Base-by-base conservation (phyloP, 1,140 invertebrate species). In the Armadillidium nasatum region DNA sequence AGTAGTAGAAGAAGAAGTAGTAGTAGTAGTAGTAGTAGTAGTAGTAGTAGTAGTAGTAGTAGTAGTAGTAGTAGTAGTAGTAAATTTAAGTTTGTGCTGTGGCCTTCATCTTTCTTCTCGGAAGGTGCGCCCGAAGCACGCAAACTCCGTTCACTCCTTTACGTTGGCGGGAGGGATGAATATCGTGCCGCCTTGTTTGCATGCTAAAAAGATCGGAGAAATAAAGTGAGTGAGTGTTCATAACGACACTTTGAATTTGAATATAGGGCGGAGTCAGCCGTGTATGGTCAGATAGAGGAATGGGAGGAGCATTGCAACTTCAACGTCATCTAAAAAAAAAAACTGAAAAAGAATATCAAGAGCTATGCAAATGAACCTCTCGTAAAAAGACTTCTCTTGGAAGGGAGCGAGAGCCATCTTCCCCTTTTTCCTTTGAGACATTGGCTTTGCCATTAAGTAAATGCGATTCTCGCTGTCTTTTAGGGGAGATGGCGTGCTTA, bases 401-500 rank as follows among this genome's bases (percentile, higher is more conserved):
- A 60, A 60, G 50, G 50, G 50, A 1, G 50, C 2, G 50, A 50
- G 50, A 60, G 50, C 50, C 50, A 60, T 60, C 50, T 60, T 60
- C 50, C 46, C 15, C 15, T 15, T 50, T 60, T 60, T 60, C 2
- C 7, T 7, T 2, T 15, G 50, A 60, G 50, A 60, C 50, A 60
- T 60, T 60, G 50, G 19, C 50, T 60, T 19, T 13, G 11, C 50
- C 50, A 60, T 60, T 60, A 60, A 13, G 11, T 60, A 60, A 60
- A 60, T 60, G 50, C 50, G 50, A 60, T 60, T 60, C 50, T 50
- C 50, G 50, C 50, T 15, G 50, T 60, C 50, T 60, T 60, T 60
- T 60, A 60, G 50, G 46, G 46, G 50, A 60, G 50, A 60, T 60
- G 50, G 50, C 50, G 50, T 60, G 50, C 50, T 60, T 60, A 60